Evolutionary conservation across 2,113 vertebrate genomes (phyloP).

Genomic region (Paracanthobrama guichenoti): DNA sequence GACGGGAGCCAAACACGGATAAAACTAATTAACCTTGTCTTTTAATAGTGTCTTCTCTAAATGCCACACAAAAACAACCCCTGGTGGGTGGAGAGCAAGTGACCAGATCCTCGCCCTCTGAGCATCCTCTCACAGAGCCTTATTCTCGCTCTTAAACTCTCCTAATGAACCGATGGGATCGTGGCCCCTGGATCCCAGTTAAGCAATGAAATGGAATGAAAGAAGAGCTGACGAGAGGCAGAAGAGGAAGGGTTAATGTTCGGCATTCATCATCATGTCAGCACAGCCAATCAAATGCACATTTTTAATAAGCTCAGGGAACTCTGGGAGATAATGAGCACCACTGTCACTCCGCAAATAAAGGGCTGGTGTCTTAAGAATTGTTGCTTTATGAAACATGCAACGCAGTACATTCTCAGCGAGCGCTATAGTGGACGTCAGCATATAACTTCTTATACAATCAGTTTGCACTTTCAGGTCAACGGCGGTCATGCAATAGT

Average conservation of each 20-base stretch:
- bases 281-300: neutral
- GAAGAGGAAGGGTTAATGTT: neutral
- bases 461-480: neutral
- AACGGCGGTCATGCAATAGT: neutral
- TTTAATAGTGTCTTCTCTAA: neutral
- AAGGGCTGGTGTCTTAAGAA: neutral
- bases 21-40: conserved; percentile 59
- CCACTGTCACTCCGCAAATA: neutral
- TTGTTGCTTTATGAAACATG: neutral
- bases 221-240: neutral
- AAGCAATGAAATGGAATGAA: neutral
- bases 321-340: neutral
- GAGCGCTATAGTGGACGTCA: neutral
- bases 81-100: conserved; percentile 6
- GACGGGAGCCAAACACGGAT: conserved; percentile 49
- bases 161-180: neutral
- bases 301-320: conserved; percentile 15
- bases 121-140: neutral
- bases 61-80: conserved; percentile 20
- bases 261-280: conserved; percentile 6
- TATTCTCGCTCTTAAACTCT: neutral
- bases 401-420: neutral
- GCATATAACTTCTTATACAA: neutral
- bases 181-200: neutral
- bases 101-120: neutral